A percentile compares a stretch with the other conserved stretches of the same genome.
Evolutionary conservation across 2,797 vertebrate species (phyloP).

Genomic region (Chaunax sp.): DNA sequence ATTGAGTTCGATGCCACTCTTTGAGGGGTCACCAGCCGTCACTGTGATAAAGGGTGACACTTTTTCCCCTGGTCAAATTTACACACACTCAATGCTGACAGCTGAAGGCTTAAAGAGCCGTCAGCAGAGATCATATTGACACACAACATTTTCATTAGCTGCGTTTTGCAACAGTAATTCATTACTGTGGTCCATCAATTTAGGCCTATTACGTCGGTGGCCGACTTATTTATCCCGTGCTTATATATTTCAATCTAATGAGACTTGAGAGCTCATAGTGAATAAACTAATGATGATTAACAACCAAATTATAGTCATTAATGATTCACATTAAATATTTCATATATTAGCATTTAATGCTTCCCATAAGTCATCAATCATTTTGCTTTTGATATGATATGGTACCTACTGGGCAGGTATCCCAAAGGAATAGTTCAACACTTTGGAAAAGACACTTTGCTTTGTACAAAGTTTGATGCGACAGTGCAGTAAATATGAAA

Average conservation of each 20-base stretch:
- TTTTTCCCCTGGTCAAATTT: conserved; percentile 34
- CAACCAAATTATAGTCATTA: conserved; percentile 36
- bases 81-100: conserved; percentile 10
- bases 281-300: conserved; percentile 47
- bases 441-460: too few relatives aligned
- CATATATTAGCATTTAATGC: neutral
- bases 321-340: conserved; percentile 16
- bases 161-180: too few relatives aligned
- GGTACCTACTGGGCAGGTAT: too few relatives aligned
- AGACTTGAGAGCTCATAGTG: conserved; percentile 38
- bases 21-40: conserved; percentile 56
- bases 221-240: conserved; percentile 55
- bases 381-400: neutral
- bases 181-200: conserved; percentile 40
- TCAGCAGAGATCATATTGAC: conserved; percentile 36
- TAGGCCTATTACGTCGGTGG: conserved; percentile 51
- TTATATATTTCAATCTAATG: conserved; percentile 52
- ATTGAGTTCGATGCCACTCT: conserved; percentile 63
- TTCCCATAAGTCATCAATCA: conserved; percentile 14
- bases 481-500: too few relatives aligned
- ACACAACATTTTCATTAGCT: conserved; percentile 10
- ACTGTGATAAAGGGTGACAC: conserved; percentile 66
- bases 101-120: conserved; percentile 29
- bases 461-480: too few relatives aligned
- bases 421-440: too few relatives aligned